Evolutionary conservation across 2,888 invertebrate genomes (phyloP).

Genomic region (Drosophila borealis): DNA sequence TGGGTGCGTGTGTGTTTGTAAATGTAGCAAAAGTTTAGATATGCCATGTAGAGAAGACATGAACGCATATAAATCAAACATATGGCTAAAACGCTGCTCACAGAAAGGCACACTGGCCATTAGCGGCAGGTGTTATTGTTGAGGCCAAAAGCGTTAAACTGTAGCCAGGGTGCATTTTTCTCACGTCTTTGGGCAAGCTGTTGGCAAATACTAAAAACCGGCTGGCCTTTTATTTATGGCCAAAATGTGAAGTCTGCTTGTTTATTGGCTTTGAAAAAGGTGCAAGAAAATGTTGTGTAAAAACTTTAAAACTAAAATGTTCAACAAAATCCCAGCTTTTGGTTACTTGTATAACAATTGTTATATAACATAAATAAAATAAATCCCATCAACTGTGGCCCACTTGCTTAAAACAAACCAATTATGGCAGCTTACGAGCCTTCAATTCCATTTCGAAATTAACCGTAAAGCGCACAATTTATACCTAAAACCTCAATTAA

Average conservation of each 20-base stretch:
- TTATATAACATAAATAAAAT: slow-evolving; percentile 11
- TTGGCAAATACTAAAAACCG: slow-evolving; percentile 40
- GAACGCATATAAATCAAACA: slow-evolving; percentile 59
- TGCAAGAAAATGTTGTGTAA: slow-evolving; percentile 1
- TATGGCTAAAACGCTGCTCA: slow-evolving; percentile 22
- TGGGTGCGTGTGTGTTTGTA: slow-evolving; percentile 18
- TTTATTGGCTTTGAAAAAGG: slow-evolving; percentile 45
- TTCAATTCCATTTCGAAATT: slow-evolving; percentile 55
- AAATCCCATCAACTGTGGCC: slow-evolving; percentile 28
- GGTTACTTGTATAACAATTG: not conserved
- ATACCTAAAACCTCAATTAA: slow-evolving; percentile 67
- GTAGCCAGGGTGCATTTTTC: slow-evolving; percentile 48
- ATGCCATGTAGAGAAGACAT: slow-evolving; percentile 27
- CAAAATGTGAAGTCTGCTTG: slow-evolving; percentile 54
- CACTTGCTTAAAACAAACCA: slow-evolving; percentile 48
- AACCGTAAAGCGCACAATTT: slow-evolving; percentile 57
- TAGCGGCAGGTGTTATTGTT: slow-evolving; percentile 59
- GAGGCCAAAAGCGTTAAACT: slow-evolving; percentile 7
- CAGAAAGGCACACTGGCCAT: slow-evolving; percentile 29
- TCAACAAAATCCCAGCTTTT: not conserved
- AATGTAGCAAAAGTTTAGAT: slow-evolving; percentile 31
- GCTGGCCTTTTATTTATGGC: slow-evolving; percentile 62
- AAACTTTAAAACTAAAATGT: not conserved
- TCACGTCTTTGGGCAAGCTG: slow-evolving; percentile 60
- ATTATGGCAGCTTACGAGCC: slow-evolving; percentile 51